Percentiles rank a stretch among this genome's conserved stretches.
Conservation (phyloP, 1,140 invertebrate species). For the Yoshiicerus persimilis region DNA sequence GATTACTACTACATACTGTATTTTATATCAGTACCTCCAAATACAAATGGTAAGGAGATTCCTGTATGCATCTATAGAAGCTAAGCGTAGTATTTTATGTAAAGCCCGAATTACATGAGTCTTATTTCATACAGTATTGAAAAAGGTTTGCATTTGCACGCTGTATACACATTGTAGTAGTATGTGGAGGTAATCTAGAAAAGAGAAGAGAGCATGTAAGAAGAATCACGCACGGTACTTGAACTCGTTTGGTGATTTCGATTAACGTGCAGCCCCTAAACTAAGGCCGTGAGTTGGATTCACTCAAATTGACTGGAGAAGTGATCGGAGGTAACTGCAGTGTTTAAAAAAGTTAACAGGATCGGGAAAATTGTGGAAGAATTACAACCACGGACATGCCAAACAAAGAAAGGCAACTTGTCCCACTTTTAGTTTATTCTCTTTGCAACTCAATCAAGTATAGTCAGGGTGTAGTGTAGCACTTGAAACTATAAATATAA, state of each 20-base stretch:
- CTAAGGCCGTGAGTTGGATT: neutral
- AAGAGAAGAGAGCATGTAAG: neutral
- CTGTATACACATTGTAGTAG: too few species aligned
- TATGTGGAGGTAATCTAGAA: too few species aligned
- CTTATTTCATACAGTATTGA: too few species aligned
- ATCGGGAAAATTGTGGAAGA: neutral
- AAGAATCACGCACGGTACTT: neutral
- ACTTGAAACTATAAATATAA: neutral
- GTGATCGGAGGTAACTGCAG: neutral
- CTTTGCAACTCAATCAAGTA: neutral
- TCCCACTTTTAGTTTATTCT: neutral
- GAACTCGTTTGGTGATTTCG: neutral
- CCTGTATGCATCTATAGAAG: too few species aligned
- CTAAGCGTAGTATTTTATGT: neutral
- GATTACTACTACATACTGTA: neutral
- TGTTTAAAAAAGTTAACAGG: neutral
- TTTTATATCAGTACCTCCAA: neutral
- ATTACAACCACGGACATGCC: neutral
- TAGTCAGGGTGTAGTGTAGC: too few species aligned
- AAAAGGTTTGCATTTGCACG: neutral
- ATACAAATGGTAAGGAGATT: too few species aligned
- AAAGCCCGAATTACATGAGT: too few species aligned
- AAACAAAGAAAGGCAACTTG: neutral
- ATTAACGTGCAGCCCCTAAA: neutral
- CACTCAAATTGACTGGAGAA: neutral